A percentile compares a stretch with the other conserved stretches of the same genome.
phyloP scores from a whole-genome alignment of 2,888 invertebrate genomes.

The Eilema sororculum region DNA sequence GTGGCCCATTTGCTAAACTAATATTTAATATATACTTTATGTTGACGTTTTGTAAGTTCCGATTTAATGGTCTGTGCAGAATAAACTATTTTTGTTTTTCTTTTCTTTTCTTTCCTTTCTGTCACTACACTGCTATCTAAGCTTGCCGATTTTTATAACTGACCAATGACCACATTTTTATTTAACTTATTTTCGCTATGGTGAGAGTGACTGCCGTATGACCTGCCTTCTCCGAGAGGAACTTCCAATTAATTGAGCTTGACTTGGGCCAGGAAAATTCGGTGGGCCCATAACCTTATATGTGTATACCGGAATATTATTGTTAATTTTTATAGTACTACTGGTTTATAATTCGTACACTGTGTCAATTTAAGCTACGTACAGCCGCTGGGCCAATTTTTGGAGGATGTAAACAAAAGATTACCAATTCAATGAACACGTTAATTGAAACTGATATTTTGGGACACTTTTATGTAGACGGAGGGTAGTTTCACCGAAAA shows the following conservation, averaged over 20 bases:
- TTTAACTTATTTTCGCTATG: too few relatives aligned
- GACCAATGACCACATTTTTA: too few relatives aligned
- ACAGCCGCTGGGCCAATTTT: not conserved
- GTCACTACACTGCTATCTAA: too few relatives aligned
- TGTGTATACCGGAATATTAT: not conserved
- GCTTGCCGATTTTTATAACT: too few relatives aligned
- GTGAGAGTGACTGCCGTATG: too few relatives aligned
- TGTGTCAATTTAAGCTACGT: not conserved
- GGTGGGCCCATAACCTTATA: not conserved
- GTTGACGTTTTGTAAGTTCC: too few relatives aligned
- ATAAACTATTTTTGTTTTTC: too few relatives aligned
- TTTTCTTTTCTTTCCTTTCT: too few relatives aligned
- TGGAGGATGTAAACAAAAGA: slow-evolving; percentile 1
- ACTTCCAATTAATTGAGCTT: not conserved
- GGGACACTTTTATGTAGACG: not conserved
- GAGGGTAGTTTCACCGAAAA: not conserved
- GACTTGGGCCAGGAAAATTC: too few relatives aligned
- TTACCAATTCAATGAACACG: slow-evolving; percentile 19
- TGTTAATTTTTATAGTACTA: not conserved
- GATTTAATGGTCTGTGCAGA: too few relatives aligned
- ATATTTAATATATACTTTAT: too few relatives aligned
- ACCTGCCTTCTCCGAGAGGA: not conserved
- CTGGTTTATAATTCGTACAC: not conserved
- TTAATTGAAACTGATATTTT: slow-evolving; percentile 40
- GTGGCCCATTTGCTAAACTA: too few relatives aligned